phyloP scores from a whole-genome alignment of 2,113 vertebrate species.

The Camarhynchus parvulus region DNA sequence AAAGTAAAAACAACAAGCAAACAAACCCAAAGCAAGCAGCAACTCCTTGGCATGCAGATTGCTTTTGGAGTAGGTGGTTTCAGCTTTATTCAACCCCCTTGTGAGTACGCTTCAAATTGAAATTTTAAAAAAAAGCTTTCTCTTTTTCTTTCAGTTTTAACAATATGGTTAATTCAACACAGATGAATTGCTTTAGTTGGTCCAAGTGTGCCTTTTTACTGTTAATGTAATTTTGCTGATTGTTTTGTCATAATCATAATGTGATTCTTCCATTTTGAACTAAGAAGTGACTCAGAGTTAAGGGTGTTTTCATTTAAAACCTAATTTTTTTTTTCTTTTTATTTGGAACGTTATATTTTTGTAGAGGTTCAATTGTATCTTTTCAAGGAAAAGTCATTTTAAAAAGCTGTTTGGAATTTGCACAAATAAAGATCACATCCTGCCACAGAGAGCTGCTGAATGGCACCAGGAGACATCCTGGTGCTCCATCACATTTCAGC shows the following conservation, averaged over 20 bases:
- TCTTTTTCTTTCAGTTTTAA: background rate
- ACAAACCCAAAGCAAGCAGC: background rate
- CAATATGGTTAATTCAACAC: background rate
- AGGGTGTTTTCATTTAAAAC: background rate
- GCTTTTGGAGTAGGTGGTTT: background rate
- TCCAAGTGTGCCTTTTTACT: background rate
- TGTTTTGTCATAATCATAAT: background rate
- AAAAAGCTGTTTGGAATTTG: background rate
- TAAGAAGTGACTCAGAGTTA: background rate
- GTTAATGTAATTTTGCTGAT: background rate
- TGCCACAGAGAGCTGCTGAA: background rate
- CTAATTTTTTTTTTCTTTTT: background rate
- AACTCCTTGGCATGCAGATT: background rate
- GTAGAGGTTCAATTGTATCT: background rate
- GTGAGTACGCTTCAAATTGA: background rate
- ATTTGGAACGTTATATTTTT: background rate
- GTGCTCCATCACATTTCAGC: background rate
- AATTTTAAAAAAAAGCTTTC: background rate
- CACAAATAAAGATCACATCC: background rate
- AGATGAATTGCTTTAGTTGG: background rate
- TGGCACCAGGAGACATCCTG: background rate
- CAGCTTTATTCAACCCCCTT: background rate
- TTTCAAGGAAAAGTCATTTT: background rate
- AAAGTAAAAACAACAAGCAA: background rate
- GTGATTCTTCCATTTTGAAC: background rate